Base-by-base conservation (phyloP, 1,140 invertebrate species). In the Calephelis nemesis region DNA sequence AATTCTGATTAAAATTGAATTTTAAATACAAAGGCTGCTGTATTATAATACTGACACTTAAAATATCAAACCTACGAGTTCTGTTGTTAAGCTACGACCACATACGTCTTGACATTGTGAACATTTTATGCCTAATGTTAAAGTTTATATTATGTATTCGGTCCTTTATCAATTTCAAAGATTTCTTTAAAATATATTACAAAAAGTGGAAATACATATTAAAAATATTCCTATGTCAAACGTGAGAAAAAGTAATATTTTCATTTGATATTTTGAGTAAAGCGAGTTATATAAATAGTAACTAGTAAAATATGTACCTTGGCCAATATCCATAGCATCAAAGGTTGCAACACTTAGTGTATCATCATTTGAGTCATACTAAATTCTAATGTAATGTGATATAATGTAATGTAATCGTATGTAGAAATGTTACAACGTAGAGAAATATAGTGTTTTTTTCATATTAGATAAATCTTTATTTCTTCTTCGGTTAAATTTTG, bases 311-410 rank as follows among this genome's bases (percentile, higher is more conserved):
- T 30, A 9, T 12, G 39, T 7, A 58, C 39, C 19, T 9, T 58
- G 54, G 54, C 54, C 15, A 58, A 58, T 39, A 30, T 58, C 10
- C 11, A 58, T 39, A 58, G 54, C 15, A 45, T 45, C 42, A 45
- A 7, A 0, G 42, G 30, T 58, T 30, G 11, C 12, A 58, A 58
- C 54, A 19, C 30, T 39, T 58, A 30, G 39, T 30, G 12, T 47
- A 19, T 30, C 30, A 65, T 49, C 19, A 47, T 67, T 63, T 70
- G 66, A 47, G 50, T 70, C 84, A 83, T 84, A 87, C 85, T 87
- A 90, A 63, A 88, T 88, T 90, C 88, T 90, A 90, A 90, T 82
- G 63, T 87, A 82, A 87, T 90, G 88, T 90, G 88, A 90, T 90
- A 90, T 80, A 82, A 79, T 73, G 71, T 84, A 80, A 77, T 74